Base-by-base conservation (phyloP, 2,797 vertebrate genomes). In the Uromys caudimaculatus region DNA sequence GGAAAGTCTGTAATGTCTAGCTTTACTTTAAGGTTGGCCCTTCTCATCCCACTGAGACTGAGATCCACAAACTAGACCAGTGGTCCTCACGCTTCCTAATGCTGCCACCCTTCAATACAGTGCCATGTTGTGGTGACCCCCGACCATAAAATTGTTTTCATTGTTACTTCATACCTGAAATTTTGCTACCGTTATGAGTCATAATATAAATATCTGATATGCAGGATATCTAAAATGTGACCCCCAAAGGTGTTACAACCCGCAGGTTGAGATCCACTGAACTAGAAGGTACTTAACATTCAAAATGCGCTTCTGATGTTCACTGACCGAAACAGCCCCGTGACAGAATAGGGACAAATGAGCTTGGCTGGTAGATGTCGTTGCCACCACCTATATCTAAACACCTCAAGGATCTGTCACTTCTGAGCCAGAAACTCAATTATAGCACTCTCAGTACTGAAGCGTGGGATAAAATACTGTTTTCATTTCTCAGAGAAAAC, bases 361-460 rank as follows among this genome's bases (percentile, higher is more conserved):
- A 92, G 12, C 60, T 73, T 38, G 27, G 71, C 32, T 88, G 62
- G 27, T 58, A 52, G 58, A 62, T 60, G 35, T n/a, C 71, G 75
- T 47, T 83, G 76, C n/a, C 95, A n/a, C 47, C 67, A 69, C 62
- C 41, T 81, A 58, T 21, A 11, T 91, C 75, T 87, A 94, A 47
- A 75, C 24, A 94, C 73, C 44, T 24, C 38, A 32, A 11, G 75
- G 11, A 38, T 11, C n/a, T 85, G 81, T 75, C 90, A 77, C n/a
- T 60, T 94, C 58, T 93, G 67, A 83, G 90, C 58, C 54, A 93
- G 64, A 58, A 90, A 93, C 52, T 82, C 58, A 87, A 47, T 60
- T 75, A 82, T 41, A 78, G 81, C 54, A 75, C 69, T 89, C 71
- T 89, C 41, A 47, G 6, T 41, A 13, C 5, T 64, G 44, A 88